Conservation (phyloP, 2,113 vertebrate genomes). For the Heloderma charlesbogerti region DNA sequence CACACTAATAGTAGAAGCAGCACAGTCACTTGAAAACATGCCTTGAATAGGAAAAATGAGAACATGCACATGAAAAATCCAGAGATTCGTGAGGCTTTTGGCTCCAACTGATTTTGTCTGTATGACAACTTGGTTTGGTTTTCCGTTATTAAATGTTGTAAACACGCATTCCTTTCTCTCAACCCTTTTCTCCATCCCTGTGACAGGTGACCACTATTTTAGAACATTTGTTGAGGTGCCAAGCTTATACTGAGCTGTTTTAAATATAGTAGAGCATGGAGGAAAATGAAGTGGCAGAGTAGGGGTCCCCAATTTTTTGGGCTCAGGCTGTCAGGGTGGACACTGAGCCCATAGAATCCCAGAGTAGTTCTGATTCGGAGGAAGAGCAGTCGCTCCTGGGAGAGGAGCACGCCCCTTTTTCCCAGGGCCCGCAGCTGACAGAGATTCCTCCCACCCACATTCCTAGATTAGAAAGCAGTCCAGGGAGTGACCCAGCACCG, state of each 20-base stretch:
- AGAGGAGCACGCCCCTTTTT: too few species aligned
- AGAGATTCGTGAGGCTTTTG: neutral
- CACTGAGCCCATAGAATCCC: too few species aligned
- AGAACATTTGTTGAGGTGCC: fast-evolving
- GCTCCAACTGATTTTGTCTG: too few species aligned
- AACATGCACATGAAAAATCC: neutral
- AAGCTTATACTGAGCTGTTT: neutral
- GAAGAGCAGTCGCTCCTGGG: too few species aligned
- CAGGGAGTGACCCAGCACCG: too few species aligned
- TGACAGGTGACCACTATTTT: neutral
- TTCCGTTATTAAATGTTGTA: neutral
- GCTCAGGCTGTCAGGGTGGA: too few species aligned
- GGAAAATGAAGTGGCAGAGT: neutral
- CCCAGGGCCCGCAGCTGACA: too few species aligned
- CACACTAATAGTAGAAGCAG: neutral
- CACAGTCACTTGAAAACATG: neutral
- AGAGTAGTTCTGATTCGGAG: too few species aligned
- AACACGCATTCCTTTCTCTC: neutral
- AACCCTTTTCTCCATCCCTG: fast-evolving
- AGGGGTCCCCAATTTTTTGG: too few species aligned
- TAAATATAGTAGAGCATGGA: neutral
- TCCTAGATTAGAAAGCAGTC: too few species aligned
- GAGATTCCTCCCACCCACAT: too few species aligned
- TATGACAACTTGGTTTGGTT: too few species aligned
- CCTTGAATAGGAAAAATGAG: neutral